Evolutionary conservation across 1,140 invertebrate species (phyloP), one percentile per base, ranked within the genome.

Genomic region (Drosophila nikananu): DNA sequence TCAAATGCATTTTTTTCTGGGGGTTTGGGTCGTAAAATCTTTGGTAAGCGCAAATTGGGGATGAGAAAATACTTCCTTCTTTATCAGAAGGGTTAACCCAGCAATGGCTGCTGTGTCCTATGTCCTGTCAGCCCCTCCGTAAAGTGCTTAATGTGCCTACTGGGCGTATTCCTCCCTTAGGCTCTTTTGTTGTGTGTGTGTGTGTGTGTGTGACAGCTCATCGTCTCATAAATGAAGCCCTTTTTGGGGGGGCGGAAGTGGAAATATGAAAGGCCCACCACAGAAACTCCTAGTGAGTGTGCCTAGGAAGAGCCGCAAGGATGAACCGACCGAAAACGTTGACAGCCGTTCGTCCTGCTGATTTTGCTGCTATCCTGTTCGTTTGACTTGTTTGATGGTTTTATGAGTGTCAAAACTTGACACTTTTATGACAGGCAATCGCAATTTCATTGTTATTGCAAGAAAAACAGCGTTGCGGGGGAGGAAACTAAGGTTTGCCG

Each of bases 361-460:
- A 21, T 55, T 87, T 80, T 77, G 21, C 87, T 91, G 89, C 13
- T 74, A 66, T 62, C 89, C 89, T 91, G 89, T 83, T 91, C 72
- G 37, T 86, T 91, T 91, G 79, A 86, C 79, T 89, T 83, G 83
- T 91, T 91, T 91, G 89, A 91, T 80, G 87, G 81, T 91, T 91
- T 91, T 91, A 91, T 79, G 89, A 91, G 89, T 86, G 79, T 84
- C 83, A 82, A 79, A 78, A 77, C 76, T 82, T 91, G 89, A 91
- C 81, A 72, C 58, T 87, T 84, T 91, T 82, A 91, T 81, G 72
- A 54, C 81, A 60, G 67, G 55, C 65, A 84, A 75, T 67, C 70
- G 65, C 65, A 49, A 58, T 83, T 83, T 83, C 84, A 75, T 75
- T 78, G 84, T 86, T 78, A 74, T 71, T 71, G 71, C 67, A 64